A percentile compares a stretch with the other conserved stretches of the same genome.
Evolutionary conservation across 2,888 invertebrate species (phyloP).

Genomic region (Scaptomyza parva): DNA sequence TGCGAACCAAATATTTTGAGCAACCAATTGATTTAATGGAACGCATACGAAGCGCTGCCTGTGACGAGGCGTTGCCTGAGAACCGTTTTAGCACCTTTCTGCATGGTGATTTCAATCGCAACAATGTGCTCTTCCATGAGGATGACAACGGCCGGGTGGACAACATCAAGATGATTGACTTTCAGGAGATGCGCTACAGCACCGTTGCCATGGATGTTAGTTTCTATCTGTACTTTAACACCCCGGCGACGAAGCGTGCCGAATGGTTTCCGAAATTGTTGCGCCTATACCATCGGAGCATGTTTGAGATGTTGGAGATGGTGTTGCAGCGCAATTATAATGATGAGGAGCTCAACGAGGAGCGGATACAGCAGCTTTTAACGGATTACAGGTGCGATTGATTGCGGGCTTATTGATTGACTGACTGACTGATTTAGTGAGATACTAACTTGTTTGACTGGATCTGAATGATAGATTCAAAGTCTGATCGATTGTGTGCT

Average conservation of each 20-base stretch:
- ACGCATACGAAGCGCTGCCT: conserved; percentile 62
- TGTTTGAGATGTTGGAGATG: conserved; percentile 69
- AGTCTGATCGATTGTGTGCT: too few species aligned
- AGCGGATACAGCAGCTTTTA: conserved; percentile 45
- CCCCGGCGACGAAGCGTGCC: conserved; percentile 61
- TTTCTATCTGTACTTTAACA: conserved; percentile 83
- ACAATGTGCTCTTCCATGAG: conserved; percentile 83
- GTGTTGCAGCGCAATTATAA: conserved; percentile 62
- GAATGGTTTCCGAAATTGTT: conserved; percentile 74
- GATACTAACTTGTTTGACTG: conserved; percentile 2
- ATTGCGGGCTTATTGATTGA: too few species aligned
- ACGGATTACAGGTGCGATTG: conserved; percentile 54
- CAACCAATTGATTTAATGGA: conserved; percentile 79
- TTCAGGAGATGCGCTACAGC: conserved; percentile 83
- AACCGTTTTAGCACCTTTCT: conserved; percentile 76
- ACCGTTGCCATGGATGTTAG: conserved; percentile 82
- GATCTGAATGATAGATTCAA: too few species aligned
- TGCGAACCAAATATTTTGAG: conserved; percentile 72
- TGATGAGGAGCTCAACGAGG: conserved; percentile 31
- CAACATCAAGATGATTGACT: conserved; percentile 82
- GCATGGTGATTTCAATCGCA: conserved; percentile 84
- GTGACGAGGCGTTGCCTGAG: conserved; percentile 60
- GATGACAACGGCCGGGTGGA: conserved; percentile 56
- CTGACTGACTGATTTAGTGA: too few species aligned
- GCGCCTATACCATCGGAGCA: conserved; percentile 70